Percentiles rank a stretch among this genome's conserved stretches.
These are phyloP conservation scores for Callaeas wilsoni DNA, from an alignment of 2,113 vertebrate genomes.

Conservation along the genomic window DNA sequence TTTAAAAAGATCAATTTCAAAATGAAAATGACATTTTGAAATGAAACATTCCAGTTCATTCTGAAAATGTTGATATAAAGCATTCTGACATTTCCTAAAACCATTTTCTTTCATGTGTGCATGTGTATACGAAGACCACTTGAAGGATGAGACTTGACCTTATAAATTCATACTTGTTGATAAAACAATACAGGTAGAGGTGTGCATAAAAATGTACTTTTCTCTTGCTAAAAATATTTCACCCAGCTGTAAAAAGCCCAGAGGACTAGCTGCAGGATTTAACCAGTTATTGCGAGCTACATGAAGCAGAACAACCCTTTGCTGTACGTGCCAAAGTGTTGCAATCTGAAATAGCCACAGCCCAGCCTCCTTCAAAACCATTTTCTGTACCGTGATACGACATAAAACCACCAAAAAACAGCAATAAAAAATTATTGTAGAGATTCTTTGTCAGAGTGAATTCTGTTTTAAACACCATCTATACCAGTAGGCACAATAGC, in stretches of 20 bases:
- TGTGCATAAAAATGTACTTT: slow-evolving; percentile 21
- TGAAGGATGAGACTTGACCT: slow-evolving; percentile 64
- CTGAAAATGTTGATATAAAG: slow-evolving; percentile 51
- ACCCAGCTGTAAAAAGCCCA: not conserved
- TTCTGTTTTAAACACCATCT: not conserved
- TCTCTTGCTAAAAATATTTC: slow-evolving; percentile 20
- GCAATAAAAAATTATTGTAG: not conserved
- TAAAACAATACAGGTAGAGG: slow-evolving; percentile 38
- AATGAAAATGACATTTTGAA: slow-evolving; percentile 63
- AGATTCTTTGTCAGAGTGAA: not conserved
- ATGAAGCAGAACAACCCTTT: not conserved
- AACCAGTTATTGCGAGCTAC: not conserved
- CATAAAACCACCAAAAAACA: not conserved
- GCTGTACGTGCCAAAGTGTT: not conserved
- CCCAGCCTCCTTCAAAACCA: not conserved
- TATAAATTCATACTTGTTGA: slow-evolving; percentile 56
- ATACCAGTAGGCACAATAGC: not conserved
- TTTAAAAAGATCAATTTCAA: slow-evolving; percentile 62
- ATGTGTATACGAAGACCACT: slow-evolving; percentile 30
- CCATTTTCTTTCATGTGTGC: slow-evolving; percentile 50
- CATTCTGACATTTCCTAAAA: slow-evolving; percentile 62
- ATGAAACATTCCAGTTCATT: slow-evolving; percentile 46
- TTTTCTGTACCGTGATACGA: not conserved
- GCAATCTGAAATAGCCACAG: not conserved
- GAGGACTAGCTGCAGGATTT: not conserved